A percentile compares a stretch with the other conserved stretches of the same genome.
Evolutionary conservation across 2,888 invertebrate species (phyloP).

Genomic region (Chaetoderma sp.): DNA sequence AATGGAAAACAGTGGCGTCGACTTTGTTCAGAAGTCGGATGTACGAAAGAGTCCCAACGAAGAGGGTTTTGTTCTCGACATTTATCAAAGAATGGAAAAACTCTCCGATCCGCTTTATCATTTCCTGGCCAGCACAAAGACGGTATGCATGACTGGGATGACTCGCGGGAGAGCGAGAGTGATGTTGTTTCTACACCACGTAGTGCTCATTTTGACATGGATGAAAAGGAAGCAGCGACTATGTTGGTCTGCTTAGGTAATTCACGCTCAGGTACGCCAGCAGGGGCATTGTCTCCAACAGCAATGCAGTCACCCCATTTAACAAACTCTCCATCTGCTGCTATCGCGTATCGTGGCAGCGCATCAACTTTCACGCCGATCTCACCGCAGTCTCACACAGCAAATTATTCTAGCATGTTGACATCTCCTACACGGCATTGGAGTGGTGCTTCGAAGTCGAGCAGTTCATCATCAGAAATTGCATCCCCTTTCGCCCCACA

Average conservation of each 20-base stretch:
- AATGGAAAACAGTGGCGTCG: conserved; percentile 99
- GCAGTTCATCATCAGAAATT: conserved; percentile 60
- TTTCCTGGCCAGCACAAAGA: conserved; percentile 63
- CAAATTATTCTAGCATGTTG: conserved; percentile 49
- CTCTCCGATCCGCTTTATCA: conserved; percentile 49
- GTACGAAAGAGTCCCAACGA: conserved; percentile 96
- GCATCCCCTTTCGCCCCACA: conserved; percentile 60
- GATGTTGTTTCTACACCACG: conserved; percentile 70
- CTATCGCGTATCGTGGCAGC: conserved; percentile 75
- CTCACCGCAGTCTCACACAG: conserved; percentile 62
- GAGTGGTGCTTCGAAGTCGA: conserved; percentile 58
- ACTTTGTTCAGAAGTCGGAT: conserved; percentile 94
- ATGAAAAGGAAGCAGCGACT: conserved; percentile 96
- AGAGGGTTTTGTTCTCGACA: conserved; percentile 97
- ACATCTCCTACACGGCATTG: conserved; percentile 58
- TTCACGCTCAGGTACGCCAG: conserved; percentile 91
- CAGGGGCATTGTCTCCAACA: conserved; percentile 77
- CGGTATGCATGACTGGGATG: conserved; percentile 80
- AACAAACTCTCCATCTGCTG: conserved; percentile 61
- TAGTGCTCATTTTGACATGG: conserved; percentile 83
- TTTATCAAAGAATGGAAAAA: conserved; percentile 86
- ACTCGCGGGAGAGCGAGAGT: conserved; percentile 81
- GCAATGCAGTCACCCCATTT: conserved; percentile 53
- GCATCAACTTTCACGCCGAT: conserved; percentile 92
- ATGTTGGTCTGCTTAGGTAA: conserved; percentile 95